Conservation (phyloP, 2,888 invertebrate genomes). For the Eupithecia pulchellata region DNA sequence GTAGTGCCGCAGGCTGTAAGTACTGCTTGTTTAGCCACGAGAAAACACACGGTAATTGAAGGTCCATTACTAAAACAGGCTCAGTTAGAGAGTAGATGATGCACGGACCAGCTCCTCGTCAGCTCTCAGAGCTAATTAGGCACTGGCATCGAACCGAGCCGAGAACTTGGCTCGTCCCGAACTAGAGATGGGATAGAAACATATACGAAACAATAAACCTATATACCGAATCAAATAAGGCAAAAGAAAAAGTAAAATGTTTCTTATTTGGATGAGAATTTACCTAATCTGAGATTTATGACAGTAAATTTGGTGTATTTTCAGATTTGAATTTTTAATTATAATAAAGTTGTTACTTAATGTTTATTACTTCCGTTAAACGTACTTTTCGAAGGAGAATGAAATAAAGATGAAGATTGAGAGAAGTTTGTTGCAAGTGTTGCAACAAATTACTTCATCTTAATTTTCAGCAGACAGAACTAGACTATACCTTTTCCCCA, state of each 20-base stretch:
- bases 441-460: no score
- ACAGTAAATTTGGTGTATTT: background rate
- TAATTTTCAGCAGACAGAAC: background rate
- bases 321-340: background rate
- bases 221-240: no score
- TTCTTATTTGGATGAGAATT: background rate
- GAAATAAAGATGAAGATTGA: background rate
- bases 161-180: conserved; percentile 36
- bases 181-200: conserved; percentile 16
- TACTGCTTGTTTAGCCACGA: background rate
- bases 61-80: background rate
- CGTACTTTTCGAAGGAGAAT: background rate
- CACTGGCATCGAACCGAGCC: conserved; percentile 39
- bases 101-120: background rate
- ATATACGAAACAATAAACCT: background rate
- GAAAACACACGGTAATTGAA: background rate
- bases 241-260: background rate
- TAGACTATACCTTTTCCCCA: background rate
- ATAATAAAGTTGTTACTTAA: background rate
- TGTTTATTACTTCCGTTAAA: background rate
- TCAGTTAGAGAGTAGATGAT: background rate
- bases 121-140: conserved; percentile 41
- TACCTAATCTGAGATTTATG: background rate
- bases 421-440: background rate
- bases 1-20: background rate